phyloP scores from a whole-genome alignment of 1,140 invertebrate species.

The Pseudomyrmex concolor region DNA sequence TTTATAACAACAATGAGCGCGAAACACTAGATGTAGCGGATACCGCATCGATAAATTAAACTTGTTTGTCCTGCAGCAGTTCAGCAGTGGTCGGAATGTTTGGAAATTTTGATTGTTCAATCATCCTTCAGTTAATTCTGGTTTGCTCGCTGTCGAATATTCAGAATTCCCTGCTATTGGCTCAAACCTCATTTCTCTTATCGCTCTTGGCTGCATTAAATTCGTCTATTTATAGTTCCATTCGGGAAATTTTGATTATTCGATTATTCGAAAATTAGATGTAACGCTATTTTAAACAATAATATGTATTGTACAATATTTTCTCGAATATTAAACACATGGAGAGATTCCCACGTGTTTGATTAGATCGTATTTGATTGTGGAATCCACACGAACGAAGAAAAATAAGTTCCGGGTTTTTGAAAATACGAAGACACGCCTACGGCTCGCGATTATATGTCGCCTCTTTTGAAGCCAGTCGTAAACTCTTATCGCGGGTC shows the following conservation, averaged over 20 bases:
- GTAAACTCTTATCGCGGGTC: conserved; percentile 61
- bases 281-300: neutral
- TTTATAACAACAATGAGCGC: conserved; percentile 43
- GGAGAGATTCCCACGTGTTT: no score
- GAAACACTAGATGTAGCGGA: conserved; percentile 35
- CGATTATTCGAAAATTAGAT: neutral
- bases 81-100: conserved; percentile 42
- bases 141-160: conserved; percentile 48
- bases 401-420: conserved; percentile 6
- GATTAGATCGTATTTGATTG: no score
- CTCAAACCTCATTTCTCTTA: conserved; percentile 47
- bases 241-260: neutral
- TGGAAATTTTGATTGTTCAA: conserved; percentile 57
- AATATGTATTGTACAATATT: neutral
- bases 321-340: no score
- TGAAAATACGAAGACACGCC: neutral
- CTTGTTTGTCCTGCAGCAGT: conserved; percentile 51
- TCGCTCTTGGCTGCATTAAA: neutral
- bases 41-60: conserved; percentile 55
- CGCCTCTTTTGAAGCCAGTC: conserved; percentile 60
- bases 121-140: conserved; percentile 35
- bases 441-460: conserved; percentile 45
- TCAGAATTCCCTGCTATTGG: conserved; percentile 38
- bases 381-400: no score
- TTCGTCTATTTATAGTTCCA: neutral